Conservation (phyloP, 2,113 vertebrate genomes). For the Mohoua ochrocephala region DNA sequence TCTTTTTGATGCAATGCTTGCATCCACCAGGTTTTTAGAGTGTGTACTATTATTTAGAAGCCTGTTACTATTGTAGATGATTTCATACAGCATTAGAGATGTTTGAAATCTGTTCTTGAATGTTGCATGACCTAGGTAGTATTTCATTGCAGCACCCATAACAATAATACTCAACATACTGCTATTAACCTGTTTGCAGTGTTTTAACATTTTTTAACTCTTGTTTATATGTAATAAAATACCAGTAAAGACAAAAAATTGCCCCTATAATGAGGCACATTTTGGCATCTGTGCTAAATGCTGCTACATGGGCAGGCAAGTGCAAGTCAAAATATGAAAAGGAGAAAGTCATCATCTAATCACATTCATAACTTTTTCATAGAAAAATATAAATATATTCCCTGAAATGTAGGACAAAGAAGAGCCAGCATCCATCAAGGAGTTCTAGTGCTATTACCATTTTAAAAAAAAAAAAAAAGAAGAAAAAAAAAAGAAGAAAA, state of each 20-base stretch:
- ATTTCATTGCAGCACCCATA: constrained; percentile 66
- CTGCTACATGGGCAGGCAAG: constrained; percentile 68
- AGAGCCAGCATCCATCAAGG: constrained; percentile 48
- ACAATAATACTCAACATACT: constrained; percentile 63
- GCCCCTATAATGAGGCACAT: constrained; percentile 73
- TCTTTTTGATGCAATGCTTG: not conserved
- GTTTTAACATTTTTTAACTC: constrained; percentile 38
- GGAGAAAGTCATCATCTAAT: constrained; percentile 54
- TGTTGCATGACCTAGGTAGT: constrained; percentile 61
- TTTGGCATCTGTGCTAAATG: constrained; percentile 76
- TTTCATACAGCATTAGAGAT: constrained; percentile 34
- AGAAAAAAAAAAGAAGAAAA: not conserved
- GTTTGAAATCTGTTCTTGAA: constrained; percentile 39
- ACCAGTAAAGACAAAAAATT: constrained; percentile 66
- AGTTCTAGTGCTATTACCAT: constrained; percentile 57
- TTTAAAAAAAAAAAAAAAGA: not conserved
- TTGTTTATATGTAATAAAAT: constrained; percentile 68
- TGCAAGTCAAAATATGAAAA: constrained; percentile 72
- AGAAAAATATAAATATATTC: constrained; percentile 82
- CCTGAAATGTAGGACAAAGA: constrained; percentile 76
- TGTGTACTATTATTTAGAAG: constrained; percentile 27
- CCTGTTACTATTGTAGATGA: constrained; percentile 23
- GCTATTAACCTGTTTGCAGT: constrained; percentile 55
- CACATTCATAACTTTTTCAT: constrained; percentile 76
- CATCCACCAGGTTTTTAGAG: constrained; percentile 1